These are phyloP conservation scores for Eulemur rufifrons DNA, from an alignment of 2,113 vertebrate species.

Conservation along the genomic window DNA sequence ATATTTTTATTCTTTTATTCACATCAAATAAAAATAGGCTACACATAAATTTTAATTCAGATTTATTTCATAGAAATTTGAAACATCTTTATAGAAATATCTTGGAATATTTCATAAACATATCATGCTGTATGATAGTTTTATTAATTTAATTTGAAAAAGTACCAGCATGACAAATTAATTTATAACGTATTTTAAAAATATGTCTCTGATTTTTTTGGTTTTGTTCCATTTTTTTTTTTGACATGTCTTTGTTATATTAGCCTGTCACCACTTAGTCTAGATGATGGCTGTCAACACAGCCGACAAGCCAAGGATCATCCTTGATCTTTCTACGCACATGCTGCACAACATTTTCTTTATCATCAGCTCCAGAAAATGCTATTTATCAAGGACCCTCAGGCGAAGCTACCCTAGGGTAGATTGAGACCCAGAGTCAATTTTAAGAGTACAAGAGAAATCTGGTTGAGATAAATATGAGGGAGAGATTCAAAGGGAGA, in stretches of 20 bases:
- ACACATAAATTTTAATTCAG: conserved; percentile 7
- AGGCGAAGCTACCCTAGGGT: background rate
- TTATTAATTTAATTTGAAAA: conserved; percentile 52
- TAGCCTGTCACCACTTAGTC: background rate
- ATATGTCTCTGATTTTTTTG: background rate
- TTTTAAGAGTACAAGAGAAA: background rate
- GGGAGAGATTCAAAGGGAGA: background rate
- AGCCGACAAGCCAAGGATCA: background rate
- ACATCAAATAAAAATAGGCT: background rate
- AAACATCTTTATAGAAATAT: background rate
- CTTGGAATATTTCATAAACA: conserved; percentile 21
- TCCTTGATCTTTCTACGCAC: background rate
- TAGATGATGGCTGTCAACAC: background rate
- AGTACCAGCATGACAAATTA: conserved; percentile 3
- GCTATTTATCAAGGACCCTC: background rate
- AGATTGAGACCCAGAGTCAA: background rate
- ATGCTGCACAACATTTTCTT: background rate
- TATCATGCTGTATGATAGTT: background rate
- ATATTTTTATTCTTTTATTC: background rate
- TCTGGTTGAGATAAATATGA: background rate
- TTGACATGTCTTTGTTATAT: background rate
- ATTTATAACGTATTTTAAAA: conserved; percentile 32
- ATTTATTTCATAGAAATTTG: background rate
- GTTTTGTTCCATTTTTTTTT: conserved; percentile 4
- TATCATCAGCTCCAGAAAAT: background rate